Base-by-base conservation (phyloP, 2,888 invertebrate species). In the Napeogenes sylphis region DNA sequence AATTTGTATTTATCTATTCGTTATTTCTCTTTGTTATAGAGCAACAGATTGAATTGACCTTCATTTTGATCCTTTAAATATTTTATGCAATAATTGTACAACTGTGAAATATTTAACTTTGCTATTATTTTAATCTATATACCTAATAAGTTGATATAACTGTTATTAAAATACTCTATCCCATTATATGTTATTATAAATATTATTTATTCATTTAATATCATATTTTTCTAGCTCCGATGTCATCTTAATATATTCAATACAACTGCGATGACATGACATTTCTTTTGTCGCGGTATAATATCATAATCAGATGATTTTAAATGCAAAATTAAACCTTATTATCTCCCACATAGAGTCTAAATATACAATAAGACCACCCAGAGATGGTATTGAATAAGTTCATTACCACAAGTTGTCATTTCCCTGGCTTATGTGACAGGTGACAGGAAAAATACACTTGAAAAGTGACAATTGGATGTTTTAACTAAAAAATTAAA, bases 251-350 rank as follows among this genome's bases (percentile, higher is more conserved):
- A 68, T 65, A 65, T 65, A 67, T 63, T 71, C 63, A 72, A 75
- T 74, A 71, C 68, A 72, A 77, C 21, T 21, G 69, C 65, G 70
- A 82, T 84, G 83, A 84, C 80, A 73, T 64, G 73, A 70, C 77
- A 73, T 45, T 71, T 79, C 77, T 74, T 75, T 79, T 80, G 79
- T 80, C 78, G 66, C 32, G 56, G 59, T 68, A 70, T 65, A 62
- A 71, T 65, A 63, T 66, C 60, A 67, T 65, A 66, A 65, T 62
- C 10, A 46, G 10, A 30, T 60, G n/a, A 32, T 14, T 4, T 47
- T 21, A 8, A 30, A 4, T 21, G 14, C 4, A 1, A 59, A 47
- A 58, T 58, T 67, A 47, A 42, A 61, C 59, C 58, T 61, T 65
- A 65, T 55, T n/a, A 0, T 2, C 0, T 10, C 55, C 2, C 35